phyloP scores from a whole-genome alignment of 2,888 invertebrate species.

The Papilio elwesi region DNA sequence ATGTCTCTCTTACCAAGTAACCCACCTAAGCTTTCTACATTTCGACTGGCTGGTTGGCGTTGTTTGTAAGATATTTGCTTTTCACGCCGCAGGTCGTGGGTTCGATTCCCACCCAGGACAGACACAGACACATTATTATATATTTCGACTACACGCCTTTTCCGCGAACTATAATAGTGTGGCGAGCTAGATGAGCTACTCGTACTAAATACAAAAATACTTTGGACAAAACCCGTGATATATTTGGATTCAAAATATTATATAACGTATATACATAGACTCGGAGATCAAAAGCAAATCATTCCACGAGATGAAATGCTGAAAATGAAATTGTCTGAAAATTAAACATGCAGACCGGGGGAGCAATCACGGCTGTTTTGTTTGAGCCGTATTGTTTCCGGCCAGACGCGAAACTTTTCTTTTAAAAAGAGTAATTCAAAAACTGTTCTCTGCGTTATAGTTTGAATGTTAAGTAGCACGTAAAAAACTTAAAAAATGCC shows the following conservation, averaged over 20 bases:
- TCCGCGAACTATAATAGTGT: too few species aligned
- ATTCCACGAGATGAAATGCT: constrained; percentile 35
- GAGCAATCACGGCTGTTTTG: constrained; percentile 76
- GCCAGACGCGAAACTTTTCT: constrained; percentile 45
- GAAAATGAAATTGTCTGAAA: constrained; percentile 77
- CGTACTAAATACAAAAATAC: too few species aligned
- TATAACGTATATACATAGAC: neutral
- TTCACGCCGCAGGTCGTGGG: too few species aligned
- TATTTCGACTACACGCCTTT: too few species aligned
- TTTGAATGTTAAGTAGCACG: constrained; percentile 3
- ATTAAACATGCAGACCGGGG: constrained; percentile 78
- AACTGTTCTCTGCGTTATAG: constrained; percentile 1
- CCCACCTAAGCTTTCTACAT: too few species aligned
- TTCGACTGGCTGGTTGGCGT: too few species aligned
- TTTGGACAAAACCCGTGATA: too few species aligned
- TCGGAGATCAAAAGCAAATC: constrained; percentile 13
- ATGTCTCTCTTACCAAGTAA: too few species aligned
- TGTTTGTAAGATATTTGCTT: too few species aligned
- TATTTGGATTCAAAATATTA: neutral
- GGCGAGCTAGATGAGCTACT: too few species aligned
- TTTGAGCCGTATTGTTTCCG: constrained; percentile 66
- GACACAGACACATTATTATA: too few species aligned
- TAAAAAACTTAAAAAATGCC: neutral
- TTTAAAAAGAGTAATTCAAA: constrained; percentile 22
- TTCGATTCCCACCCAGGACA: too few species aligned